These are phyloP conservation scores for Acleris holmiana DNA, from an alignment of 2,888 invertebrate genomes.

Conservation along the genomic window DNA sequence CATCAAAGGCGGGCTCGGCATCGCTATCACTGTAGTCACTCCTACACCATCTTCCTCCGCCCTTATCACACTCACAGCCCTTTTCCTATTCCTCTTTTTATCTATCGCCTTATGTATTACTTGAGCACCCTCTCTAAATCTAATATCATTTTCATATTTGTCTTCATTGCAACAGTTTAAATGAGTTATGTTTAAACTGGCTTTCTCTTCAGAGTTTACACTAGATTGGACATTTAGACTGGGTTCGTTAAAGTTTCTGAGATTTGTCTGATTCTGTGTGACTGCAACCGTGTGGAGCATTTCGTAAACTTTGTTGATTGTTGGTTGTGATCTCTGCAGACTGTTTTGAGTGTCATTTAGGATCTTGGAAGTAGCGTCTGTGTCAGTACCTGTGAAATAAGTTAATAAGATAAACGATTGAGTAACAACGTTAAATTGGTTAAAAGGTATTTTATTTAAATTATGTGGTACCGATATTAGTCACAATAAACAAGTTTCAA, in stretches of 20 bases:
- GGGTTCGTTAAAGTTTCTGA: slow-evolving; percentile 58
- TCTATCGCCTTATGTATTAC: slow-evolving; percentile 48
- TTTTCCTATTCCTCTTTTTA: slow-evolving; percentile 57
- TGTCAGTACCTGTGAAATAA: slow-evolving; percentile 66
- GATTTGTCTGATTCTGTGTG: slow-evolving; percentile 59
- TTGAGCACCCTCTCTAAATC: slow-evolving; percentile 55
- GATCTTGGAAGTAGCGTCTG: slow-evolving; percentile 61
- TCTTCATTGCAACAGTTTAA: slow-evolving; percentile 31
- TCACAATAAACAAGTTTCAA: too few species aligned
- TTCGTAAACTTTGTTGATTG: slow-evolving; percentile 73
- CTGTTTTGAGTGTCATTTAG: slow-evolving; percentile 54
- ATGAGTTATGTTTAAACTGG: slow-evolving; percentile 38
- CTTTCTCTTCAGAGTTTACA: slow-evolving; percentile 57
- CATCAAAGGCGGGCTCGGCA: slow-evolving; percentile 51
- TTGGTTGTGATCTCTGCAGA: slow-evolving; percentile 59
- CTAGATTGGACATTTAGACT: slow-evolving; percentile 54
- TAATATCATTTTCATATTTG: slow-evolving; percentile 41
- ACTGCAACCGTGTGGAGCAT: slow-evolving; percentile 65
- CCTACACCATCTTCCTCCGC: slow-evolving; percentile 44
- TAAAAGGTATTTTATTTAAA: too few species aligned
- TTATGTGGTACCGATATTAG: too few species aligned
- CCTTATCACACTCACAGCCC: slow-evolving; percentile 61
- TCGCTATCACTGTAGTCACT: slow-evolving; percentile 48
- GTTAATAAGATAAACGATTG: too few species aligned
- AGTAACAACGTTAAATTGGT: too few species aligned